phyloP scores from a whole-genome alignment of 2,113 vertebrate species.

The Bufo gargarizans region DNA sequence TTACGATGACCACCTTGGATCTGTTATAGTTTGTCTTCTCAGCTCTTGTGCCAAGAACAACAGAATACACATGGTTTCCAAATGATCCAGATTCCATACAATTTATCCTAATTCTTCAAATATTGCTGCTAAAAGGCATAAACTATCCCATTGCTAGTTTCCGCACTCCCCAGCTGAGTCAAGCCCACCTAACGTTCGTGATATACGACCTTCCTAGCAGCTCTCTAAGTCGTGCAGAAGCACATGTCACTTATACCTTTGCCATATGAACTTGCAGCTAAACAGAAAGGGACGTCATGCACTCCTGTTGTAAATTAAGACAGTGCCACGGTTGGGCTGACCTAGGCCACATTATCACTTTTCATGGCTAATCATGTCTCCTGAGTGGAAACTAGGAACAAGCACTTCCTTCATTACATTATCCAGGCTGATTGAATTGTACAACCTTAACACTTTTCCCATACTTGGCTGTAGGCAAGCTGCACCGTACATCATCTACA shows the following conservation, averaged over 20 bases:
- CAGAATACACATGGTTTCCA: not conserved
- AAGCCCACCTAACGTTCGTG: constrained; percentile 2
- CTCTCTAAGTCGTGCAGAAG: not conserved
- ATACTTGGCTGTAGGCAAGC: constrained; percentile 13
- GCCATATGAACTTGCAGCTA: constrained; percentile 14
- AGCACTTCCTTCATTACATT: constrained; percentile 30
- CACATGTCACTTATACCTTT: constrained; percentile 38
- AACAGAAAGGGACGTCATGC: constrained; percentile 25
- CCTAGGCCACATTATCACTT: constrained; percentile 52
- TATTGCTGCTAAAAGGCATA: not conserved
- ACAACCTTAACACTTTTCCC: not conserved
- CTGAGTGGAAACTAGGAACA: not conserved
- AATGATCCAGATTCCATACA: not conserved
- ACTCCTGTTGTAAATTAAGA: constrained; percentile 34
- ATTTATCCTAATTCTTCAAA: not conserved
- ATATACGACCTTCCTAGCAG: constrained; percentile 4
- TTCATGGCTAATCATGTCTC: constrained; percentile 44
- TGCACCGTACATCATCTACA: not conserved
- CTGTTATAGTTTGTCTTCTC: not conserved
- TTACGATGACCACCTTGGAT: not conserved
- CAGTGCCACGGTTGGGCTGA: not conserved
- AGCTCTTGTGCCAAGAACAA: not conserved
- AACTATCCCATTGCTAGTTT: not conserved
- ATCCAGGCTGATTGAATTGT: constrained; percentile 40
- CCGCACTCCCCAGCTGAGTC: not conserved